A percentile compares a stretch with the other conserved stretches of the same genome.
Conservation (phyloP, 2,797 vertebrate genomes). For the Pseudotriccus pelzelni region DNA sequence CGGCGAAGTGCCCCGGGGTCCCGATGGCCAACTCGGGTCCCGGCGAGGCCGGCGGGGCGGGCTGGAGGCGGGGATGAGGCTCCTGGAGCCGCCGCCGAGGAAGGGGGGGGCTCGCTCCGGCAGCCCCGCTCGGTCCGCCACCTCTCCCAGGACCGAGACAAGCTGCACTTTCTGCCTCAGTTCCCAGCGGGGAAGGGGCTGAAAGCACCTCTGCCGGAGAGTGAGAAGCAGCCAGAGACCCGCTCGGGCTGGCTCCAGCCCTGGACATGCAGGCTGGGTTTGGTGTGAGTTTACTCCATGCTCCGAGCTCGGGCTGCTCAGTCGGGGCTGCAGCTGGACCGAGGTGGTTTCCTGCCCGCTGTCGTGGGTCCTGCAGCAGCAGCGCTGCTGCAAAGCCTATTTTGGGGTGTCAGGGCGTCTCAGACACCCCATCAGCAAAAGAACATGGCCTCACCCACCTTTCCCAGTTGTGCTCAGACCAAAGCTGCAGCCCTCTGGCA, state of each 20-base stretch:
- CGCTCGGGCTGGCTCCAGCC: too few species aligned
- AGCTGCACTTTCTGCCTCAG: not conserved
- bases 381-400: not conserved
- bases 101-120: not conserved
- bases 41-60: not conserved
- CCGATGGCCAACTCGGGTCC: not conserved
- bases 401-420: not conserved
- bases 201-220: not conserved
- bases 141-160: not conserved
- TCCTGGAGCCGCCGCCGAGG: not conserved
- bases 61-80: conserved; percentile 23
- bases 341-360: not conserved
- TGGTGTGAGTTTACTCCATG: not conserved
- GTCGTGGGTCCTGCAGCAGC: not conserved
- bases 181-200: not conserved
- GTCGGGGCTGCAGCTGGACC: fast-evolving
- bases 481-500: not conserved
- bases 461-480: not conserved
- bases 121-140: not conserved
- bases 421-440: too few species aligned
- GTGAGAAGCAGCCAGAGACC: not conserved
- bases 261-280: not conserved
- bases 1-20: not conserved
- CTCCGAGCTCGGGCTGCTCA: not conserved
- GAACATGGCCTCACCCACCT: fast-evolving